Evolutionary conservation across 2,797 vertebrate genomes (phyloP).

Genomic region (Propithecus deckenii): DNA sequence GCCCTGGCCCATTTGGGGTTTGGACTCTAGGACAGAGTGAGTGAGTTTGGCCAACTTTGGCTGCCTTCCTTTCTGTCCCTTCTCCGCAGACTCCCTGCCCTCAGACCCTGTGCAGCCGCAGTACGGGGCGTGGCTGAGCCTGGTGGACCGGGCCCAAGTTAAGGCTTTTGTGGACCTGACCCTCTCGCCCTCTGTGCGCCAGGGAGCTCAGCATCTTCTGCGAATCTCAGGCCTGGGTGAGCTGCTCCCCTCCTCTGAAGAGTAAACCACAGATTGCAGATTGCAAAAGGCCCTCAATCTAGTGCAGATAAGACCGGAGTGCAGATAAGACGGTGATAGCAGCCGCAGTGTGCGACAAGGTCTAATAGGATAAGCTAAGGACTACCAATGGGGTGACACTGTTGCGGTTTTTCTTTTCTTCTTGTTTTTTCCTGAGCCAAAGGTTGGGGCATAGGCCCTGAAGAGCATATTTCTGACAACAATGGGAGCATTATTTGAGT

Average conservation of each 20-base stretch:
- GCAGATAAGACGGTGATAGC: constrained; percentile 42
- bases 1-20: not conserved
- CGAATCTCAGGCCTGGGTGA: constrained; percentile 95
- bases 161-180: constrained; percentile 96
- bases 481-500: not conserved
- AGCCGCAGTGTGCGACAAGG: not conserved
- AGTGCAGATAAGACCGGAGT: not conserved
- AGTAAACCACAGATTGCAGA: not conserved
- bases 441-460: not conserved
- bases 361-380: not conserved
- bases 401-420: no score
- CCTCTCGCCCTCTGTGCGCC: constrained; percentile 91
- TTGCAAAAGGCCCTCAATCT: not conserved
- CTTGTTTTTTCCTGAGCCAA: not conserved
- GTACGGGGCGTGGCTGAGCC: constrained; percentile 95
- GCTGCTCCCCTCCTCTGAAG: not conserved
- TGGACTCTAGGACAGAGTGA: not conserved
- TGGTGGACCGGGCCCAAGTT: constrained; percentile 93
- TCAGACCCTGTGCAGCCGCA: constrained; percentile 94
- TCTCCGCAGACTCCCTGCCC: constrained; percentile 86
- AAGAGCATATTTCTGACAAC: not conserved
- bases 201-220: constrained; percentile 94
- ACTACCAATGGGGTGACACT: not conserved
- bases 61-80: not conserved
- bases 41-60: not conserved